These are phyloP conservation scores for Lottia scabra DNA, from an alignment of 2,888 invertebrate genomes.

Conservation along the genomic window DNA sequence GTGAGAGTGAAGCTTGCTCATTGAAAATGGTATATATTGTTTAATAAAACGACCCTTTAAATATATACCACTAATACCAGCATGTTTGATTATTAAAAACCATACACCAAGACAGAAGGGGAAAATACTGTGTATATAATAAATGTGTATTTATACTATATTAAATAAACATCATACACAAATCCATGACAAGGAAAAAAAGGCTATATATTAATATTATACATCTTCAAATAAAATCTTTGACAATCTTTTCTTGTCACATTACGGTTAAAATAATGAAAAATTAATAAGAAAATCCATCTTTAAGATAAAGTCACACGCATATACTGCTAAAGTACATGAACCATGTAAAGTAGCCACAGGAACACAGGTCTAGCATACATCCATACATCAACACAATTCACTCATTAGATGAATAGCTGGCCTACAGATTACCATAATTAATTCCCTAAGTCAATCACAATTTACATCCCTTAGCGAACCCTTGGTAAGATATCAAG, in stretches of 20 bases:
- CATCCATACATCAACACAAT: background rate
- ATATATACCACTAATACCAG: too few relatives aligned
- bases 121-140: background rate
- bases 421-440: background rate
- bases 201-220: background rate
- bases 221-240: background rate
- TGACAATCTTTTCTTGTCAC: background rate
- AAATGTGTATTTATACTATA: background rate
- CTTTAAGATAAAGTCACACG: background rate
- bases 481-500: background rate
- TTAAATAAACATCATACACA: background rate
- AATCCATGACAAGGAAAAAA: background rate
- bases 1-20: too few relatives aligned
- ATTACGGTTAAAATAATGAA: background rate
- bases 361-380: slow-evolving; percentile 4
- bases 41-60: too few relatives aligned
- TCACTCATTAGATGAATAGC: slow-evolving; percentile 3
- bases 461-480: too few relatives aligned
- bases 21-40: too few relatives aligned
- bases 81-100: too few relatives aligned
- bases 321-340: background rate
- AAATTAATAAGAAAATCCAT: background rate
- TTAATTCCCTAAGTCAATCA: background rate
- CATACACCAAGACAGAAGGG: background rate
- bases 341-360: background rate